Conservation (phyloP, 2,888 invertebrate species). For the Vesta saturnalis region DNA sequence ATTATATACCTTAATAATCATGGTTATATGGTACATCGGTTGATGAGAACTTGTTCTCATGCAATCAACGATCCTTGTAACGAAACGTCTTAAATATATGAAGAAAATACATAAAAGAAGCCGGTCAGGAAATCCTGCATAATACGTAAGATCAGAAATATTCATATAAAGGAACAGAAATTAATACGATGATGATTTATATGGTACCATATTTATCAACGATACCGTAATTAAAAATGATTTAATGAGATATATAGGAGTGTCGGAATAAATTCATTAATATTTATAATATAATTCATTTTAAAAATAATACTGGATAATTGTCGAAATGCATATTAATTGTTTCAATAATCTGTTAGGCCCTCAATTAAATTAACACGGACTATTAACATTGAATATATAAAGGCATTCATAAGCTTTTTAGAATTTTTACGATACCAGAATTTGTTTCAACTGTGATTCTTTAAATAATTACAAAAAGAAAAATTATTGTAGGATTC, state of each 20-base stretch:
- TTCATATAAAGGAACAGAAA: constrained; percentile 3
- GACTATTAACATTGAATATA: too few species aligned
- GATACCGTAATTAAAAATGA: constrained; percentile 3
- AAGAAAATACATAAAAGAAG: constrained; percentile 8
- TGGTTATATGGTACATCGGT: not conserved
- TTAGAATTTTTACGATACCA: too few species aligned
- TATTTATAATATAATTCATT: not conserved
- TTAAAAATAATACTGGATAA: not conserved
- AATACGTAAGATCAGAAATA: constrained; percentile 1
- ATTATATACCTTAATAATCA: constrained; percentile 6
- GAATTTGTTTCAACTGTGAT: too few species aligned
- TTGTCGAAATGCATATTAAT: too few species aligned
- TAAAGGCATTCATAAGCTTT: too few species aligned
- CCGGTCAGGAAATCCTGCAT: constrained; percentile 10
- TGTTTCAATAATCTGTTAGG: too few species aligned
- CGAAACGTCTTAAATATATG: constrained; percentile 3
- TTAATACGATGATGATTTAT: constrained; percentile 6
- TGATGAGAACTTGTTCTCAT: constrained; percentile 11
- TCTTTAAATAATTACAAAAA: too few species aligned
- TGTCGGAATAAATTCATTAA: not conserved
- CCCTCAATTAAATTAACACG: too few species aligned
- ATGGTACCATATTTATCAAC: not conserved
- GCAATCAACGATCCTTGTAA: not conserved
- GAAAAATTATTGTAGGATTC: too few species aligned
- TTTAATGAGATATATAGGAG: not conserved